Evolutionary conservation across 1,140 invertebrate species (phyloP), one percentile per base, ranked within the genome.

Genomic region (Psix sp.): DNA sequence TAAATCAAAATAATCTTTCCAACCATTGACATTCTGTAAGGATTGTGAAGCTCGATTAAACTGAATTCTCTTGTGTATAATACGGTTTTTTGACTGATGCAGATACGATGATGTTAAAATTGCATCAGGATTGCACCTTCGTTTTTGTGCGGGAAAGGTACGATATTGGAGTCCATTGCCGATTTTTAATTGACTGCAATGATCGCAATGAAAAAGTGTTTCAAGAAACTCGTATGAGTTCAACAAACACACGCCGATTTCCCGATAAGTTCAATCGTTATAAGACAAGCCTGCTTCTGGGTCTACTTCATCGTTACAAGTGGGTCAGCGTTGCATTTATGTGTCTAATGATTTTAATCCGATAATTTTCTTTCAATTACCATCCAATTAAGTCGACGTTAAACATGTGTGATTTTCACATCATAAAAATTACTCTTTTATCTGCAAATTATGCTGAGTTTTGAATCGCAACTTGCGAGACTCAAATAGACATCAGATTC

Each of bases 361-460:
- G 60, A 74, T 74, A 66, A 74, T 74, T 62, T 74, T 62, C 62
- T 66, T 74, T 74, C 70, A 74, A 74, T 74, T 74, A 67, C 56
- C 62, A 66, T 66, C 49, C 54, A 66, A 60, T 56, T 59, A 59
- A 65, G 48, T 36, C 36, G 20, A 66, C 13, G 45, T 66, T 66
- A 48, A 60, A 66, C 54, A 52, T 51, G 54, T 66, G 62, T 52
- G 52, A 65, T 65, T 72, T 59, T 57, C 68, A 52, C 54, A 57
- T 72, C 29, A 72, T 65, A 72, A 72, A 72, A 72, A 60, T 65
- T 18, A 46, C 13, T 31, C 59, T 45, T 57, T 73, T 66, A 65
- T 72, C 52, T 57, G 49, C 45, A 65, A 65, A 65, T 63, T 65
- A 60, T 65, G 52, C 59, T 35, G 3, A 35, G 43, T 54, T 71